These are phyloP conservation scores for Gastrophysa polygoni DNA, from an alignment of 2,888 invertebrate genomes.

Conservation along the genomic window DNA sequence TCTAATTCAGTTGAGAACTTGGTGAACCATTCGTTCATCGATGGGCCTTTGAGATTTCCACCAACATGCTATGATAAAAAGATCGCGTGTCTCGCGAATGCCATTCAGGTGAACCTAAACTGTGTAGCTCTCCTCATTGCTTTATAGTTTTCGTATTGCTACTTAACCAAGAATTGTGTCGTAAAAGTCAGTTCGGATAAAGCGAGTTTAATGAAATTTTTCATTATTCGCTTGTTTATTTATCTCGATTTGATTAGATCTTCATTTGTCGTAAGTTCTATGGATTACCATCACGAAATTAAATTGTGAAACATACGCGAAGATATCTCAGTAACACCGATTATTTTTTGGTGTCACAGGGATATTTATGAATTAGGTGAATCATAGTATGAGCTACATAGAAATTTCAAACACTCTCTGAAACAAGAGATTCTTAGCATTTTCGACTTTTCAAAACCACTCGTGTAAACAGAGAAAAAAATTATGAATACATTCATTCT, in stretches of 20 bases:
- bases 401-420: too few species aligned
- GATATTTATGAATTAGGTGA: too few species aligned
- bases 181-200: slow-evolving; percentile 19
- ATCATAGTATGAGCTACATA: too few species aligned
- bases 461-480: neutral
- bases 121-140: neutral
- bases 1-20: too few species aligned
- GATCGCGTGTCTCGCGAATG: neutral
- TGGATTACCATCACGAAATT: too few species aligned
- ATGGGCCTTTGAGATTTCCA: neutral
- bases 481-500: slow-evolving; percentile 21
- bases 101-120: neutral
- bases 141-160: slow-evolving; percentile 31
- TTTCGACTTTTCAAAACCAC: neutral
- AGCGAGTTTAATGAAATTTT: neutral
- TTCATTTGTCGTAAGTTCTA: too few species aligned
- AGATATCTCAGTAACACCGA: too few species aligned
- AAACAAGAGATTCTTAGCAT: neutral
- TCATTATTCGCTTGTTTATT: slow-evolving; percentile 1
- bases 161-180: slow-evolving; percentile 40
- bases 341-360: too few species aligned
- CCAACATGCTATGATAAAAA: neutral
- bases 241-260: neutral
- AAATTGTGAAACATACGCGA: too few species aligned
- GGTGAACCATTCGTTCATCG: neutral